phyloP scores from a whole-genome alignment of 2,797 vertebrate species.

The Sphenodon punctatus region DNA sequence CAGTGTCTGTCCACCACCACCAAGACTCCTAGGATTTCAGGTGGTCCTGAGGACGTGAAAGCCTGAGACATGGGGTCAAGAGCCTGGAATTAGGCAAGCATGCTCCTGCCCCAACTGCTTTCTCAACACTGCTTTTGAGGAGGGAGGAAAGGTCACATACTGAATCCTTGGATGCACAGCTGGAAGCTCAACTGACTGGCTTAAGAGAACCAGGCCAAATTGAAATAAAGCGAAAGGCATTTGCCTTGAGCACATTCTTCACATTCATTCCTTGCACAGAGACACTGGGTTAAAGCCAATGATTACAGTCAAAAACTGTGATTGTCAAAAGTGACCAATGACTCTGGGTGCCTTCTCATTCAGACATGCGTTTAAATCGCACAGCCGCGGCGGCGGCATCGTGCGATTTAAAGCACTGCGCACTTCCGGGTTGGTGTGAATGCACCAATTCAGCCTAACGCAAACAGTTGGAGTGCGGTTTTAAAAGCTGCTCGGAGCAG shows the following conservation, averaged over 20 bases:
- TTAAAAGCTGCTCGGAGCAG: too few relatives aligned
- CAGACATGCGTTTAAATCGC: too few relatives aligned
- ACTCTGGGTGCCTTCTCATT: not conserved
- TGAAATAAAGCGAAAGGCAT: not conserved
- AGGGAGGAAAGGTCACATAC: not conserved
- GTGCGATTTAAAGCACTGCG: too few relatives aligned
- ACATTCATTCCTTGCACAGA: not conserved
- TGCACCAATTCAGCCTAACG: too few relatives aligned
- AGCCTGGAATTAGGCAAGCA: too few relatives aligned
- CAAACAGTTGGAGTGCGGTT: too few relatives aligned
- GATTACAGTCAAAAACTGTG: not conserved
- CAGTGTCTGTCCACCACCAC: not conserved
- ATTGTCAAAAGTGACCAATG: not conserved
- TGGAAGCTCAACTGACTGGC: too few relatives aligned
- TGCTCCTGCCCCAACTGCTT: too few relatives aligned
- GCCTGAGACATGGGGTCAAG: not conserved
- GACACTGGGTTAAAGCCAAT: not conserved
- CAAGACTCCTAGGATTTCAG: not conserved
- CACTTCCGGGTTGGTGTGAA: too few relatives aligned
- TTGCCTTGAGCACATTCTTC: not conserved
- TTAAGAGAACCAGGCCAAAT: not conserved
- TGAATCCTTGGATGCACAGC: not conserved
- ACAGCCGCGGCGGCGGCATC: too few relatives aligned
- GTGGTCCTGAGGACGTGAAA: not conserved
- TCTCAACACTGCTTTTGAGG: not conserved